Percentiles rank a stretch among this genome's conserved stretches.
Conservation (phyloP, 92 coral and sea anemone species). For the Diadumene lineata region DNA sequence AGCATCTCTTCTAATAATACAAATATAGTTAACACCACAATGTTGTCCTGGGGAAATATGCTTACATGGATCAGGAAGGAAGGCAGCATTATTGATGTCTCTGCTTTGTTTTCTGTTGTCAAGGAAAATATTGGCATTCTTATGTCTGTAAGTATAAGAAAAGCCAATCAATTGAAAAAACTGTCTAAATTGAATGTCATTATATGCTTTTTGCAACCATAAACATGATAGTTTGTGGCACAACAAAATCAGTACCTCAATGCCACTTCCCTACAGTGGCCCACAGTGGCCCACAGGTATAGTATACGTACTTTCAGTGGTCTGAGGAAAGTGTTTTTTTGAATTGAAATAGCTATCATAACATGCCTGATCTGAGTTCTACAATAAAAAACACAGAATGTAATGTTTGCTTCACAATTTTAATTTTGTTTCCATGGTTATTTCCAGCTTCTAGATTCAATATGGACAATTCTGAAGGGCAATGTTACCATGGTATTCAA, state of each 20-base stretch:
- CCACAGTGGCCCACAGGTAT: too few species aligned
- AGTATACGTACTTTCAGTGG: too few species aligned
- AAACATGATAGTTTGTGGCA: too few species aligned
- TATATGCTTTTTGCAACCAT: too few species aligned
- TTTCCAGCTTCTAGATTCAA: slow-evolving; percentile 85
- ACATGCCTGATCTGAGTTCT: too few species aligned
- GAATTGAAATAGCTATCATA: too few species aligned
- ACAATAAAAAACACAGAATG: too few species aligned
- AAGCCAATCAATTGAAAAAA: too few species aligned
- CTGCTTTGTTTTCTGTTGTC: slow-evolving; percentile 70
- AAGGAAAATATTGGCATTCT: slow-evolving; percentile 94
- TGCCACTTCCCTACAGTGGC: too few species aligned
- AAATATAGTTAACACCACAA: slow-evolving; percentile 24
- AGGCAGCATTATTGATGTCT: slow-evolving; percentile 69
- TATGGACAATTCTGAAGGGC: slow-evolving; percentile 89
- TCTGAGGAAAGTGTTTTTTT: too few species aligned
- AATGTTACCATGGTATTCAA: slow-evolving; percentile 87
- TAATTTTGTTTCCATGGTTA: not conserved
- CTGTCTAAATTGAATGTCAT: too few species aligned
- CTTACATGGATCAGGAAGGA: slow-evolving; percentile 52
- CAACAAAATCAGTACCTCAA: too few species aligned
- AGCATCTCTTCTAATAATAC: slow-evolving; percentile 33
- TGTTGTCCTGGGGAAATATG: slow-evolving; percentile 63
- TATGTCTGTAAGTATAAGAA: slow-evolving; percentile 89
- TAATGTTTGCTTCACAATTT: not conserved